A percentile compares a stretch with the other conserved stretches of the same genome.
phyloP scores from a whole-genome alignment of 2,113 vertebrate species.

The Labrus mixtus region DNA sequence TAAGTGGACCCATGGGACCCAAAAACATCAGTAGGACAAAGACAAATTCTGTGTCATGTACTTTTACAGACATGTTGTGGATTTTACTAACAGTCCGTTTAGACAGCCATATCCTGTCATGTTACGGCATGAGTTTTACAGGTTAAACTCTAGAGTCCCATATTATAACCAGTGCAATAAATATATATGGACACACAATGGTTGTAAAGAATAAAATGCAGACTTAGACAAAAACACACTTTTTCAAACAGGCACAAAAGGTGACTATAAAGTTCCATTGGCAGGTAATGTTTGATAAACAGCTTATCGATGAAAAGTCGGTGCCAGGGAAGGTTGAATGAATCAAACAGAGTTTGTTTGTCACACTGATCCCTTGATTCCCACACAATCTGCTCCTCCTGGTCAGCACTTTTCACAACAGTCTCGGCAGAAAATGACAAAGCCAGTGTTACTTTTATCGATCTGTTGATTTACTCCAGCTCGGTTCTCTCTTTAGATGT shows the following conservation, averaged over 20 bases:
- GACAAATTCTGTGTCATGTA: not conserved
- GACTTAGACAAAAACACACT: slow-evolving; percentile 28
- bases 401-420: slow-evolving; percentile 62
- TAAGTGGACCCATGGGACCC: not conserved
- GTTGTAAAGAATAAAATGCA: not conserved
- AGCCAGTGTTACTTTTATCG: slow-evolving; percentile 55
- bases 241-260: slow-evolving; percentile 21
- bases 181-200: slow-evolving; percentile 27
- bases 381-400: slow-evolving; percentile 38
- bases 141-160: slow-evolving; percentile 33
- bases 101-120: slow-evolving; percentile 32
- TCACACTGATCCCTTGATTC: slow-evolving; percentile 51
- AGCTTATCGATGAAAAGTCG: slow-evolving; percentile 36
- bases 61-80: slow-evolving; percentile 15
- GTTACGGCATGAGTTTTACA: slow-evolving; percentile 20
- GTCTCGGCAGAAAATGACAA: slow-evolving; percentile 53
- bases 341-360: slow-evolving; percentile 60
- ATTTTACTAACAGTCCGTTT: slow-evolving; percentile 27
- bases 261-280: slow-evolving; percentile 20
- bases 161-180: slow-evolving; percentile 27
- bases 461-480: slow-evolving; percentile 48
- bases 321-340: slow-evolving; percentile 41
- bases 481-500: slow-evolving; percentile 45
- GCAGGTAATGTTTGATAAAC: slow-evolving; percentile 40
- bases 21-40: not conserved